Percentiles rank a stretch among this genome's conserved stretches.
Conservation (phyloP, 2,888 invertebrate genomes). For the Eupithecia subfuscata region DNA sequence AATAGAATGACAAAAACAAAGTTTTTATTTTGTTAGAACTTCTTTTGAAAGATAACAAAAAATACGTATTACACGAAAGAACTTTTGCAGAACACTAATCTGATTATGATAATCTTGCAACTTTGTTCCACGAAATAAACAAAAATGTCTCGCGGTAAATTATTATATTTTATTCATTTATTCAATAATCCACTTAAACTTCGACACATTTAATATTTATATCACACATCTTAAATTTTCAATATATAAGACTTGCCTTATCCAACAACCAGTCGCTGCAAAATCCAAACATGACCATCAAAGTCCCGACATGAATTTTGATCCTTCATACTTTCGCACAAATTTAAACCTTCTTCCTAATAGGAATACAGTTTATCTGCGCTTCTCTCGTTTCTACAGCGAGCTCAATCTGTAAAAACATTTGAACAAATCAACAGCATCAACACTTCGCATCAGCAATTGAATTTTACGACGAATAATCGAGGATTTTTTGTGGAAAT, state of each 20-base stretch:
- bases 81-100: not conserved
- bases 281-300: not conserved
- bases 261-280: not conserved
- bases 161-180: not conserved
- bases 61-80: not conserved
- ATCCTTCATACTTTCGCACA: not conserved
- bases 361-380: not conserved
- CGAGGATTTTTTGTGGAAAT: conserved; percentile 37
- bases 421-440: conserved; percentile 41
- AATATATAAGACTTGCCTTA: not conserved
- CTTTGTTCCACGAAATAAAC: not conserved
- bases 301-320: not conserved
- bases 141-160: not conserved
- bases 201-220: not conserved
- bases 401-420: conserved; percentile 32
- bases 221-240: not conserved
- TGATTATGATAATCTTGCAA: not conserved
- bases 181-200: too few relatives aligned
- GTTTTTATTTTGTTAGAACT: not conserved
- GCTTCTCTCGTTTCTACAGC: not conserved
- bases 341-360: not conserved
- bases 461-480: conserved; percentile 48
- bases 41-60: not conserved
- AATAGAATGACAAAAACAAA: not conserved
- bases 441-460: conserved; percentile 40